A percentile compares a stretch with the other conserved stretches of the same genome.
Conservation (phyloP, 2,888 invertebrate genomes). For the Asteroscopus sphinx region DNA sequence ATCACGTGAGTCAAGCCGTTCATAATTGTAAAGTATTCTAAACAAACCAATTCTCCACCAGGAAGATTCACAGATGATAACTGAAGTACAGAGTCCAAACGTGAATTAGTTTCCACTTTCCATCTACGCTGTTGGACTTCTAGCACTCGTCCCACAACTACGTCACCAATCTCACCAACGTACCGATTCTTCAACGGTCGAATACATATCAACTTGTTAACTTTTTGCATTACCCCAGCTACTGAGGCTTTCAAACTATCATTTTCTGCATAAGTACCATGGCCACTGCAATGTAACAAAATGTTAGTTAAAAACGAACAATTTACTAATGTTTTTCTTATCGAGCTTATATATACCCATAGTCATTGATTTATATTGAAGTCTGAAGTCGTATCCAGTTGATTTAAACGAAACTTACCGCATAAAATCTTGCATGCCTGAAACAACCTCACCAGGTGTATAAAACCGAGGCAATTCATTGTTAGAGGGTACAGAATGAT, state of each 20-base stretch:
- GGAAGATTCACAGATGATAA: constrained; percentile 98
- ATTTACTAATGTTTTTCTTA: background rate
- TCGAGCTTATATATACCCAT: background rate
- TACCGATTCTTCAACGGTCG: constrained; percentile 97
- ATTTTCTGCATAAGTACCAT: constrained; percentile 97
- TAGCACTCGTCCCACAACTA: constrained; percentile 97
- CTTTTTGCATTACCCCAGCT: constrained; percentile 97
- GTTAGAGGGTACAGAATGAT: constrained; percentile 88
- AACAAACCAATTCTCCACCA: constrained; percentile 99
- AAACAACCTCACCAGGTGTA: constrained; percentile 97
- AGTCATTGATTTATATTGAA: too few species aligned
- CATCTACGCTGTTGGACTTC: constrained; percentile 98
- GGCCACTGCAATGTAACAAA: constrained; percentile 92
- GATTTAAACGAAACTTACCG: constrained; percentile 87
- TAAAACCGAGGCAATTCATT: constrained; percentile 92
- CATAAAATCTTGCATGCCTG: constrained; percentile 95
- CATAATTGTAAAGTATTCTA: too few species aligned
- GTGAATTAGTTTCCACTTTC: constrained; percentile 98
- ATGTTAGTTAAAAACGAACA: too few species aligned
- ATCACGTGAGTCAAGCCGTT: too few species aligned
- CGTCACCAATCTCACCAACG: constrained; percentile 98
- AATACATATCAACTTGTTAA: constrained; percentile 98
- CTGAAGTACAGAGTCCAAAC: constrained; percentile 95
- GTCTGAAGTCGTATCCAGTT: background rate
- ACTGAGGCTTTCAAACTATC: constrained; percentile 97